Percentiles rank a stretch among this genome's conserved stretches.
Conservation (phyloP, 30 jellyfish, hydroid and myxozoan species). For the Catostylus mosaicus region DNA sequence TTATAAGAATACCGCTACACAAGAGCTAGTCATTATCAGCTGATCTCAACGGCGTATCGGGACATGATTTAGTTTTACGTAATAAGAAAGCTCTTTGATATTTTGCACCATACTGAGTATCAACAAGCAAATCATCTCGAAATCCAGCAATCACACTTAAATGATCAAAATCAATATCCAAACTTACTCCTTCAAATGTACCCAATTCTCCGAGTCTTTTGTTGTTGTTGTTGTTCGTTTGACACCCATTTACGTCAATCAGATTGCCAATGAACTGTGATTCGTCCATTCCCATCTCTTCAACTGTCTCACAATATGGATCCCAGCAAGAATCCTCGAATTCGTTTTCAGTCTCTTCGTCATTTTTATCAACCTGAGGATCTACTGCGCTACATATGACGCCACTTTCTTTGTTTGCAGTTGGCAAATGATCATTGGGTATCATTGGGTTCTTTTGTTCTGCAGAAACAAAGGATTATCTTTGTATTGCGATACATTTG, state of each 20-base stretch:
- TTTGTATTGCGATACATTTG: too few species aligned
- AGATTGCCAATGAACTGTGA: conserved; percentile 10
- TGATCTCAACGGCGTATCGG: conserved; percentile 11
- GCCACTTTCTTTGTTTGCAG: not conserved
- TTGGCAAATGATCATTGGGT: not conserved
- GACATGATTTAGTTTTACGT: conserved; percentile 37
- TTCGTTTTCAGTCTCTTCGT: conserved; percentile 22
- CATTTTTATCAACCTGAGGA: not conserved
- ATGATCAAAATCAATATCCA: conserved; percentile 10
- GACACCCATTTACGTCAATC: conserved; percentile 43
- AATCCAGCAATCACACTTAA: not conserved
- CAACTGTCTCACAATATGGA: conserved; percentile 51
- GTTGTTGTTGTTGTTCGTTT: conserved; percentile 14
- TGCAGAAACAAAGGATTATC: not conserved
- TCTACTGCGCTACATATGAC: not conserved
- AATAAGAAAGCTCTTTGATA: not conserved
- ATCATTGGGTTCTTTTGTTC: not conserved
- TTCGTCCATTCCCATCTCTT: conserved; percentile 8
- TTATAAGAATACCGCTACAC: too few species aligned
- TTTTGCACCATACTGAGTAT: conserved; percentile 5
- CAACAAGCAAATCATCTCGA: conserved; percentile 24
- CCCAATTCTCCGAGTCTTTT: not conserved
- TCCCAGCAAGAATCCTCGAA: conserved; percentile 63
- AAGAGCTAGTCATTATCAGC: too few species aligned
- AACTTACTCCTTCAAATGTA: conserved; percentile 20